Conservation (phyloP, 2,113 vertebrate genomes). For the Mus pahari region DNA sequence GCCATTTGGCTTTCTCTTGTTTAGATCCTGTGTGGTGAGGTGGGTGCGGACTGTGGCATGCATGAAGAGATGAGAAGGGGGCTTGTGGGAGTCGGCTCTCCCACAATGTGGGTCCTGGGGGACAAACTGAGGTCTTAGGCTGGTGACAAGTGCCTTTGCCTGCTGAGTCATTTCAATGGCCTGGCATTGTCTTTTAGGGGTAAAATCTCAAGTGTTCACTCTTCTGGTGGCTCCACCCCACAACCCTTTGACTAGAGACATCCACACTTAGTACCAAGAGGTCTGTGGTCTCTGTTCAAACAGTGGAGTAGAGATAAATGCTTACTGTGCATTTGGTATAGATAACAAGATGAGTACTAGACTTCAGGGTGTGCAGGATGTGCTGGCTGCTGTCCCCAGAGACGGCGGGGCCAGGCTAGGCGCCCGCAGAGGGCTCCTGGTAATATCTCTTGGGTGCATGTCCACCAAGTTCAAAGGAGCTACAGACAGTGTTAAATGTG, state of each 20-base stretch:
- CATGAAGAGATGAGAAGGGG: background rate
- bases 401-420: too few relatives aligned
- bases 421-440: background rate
- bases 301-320: background rate
- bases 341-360: background rate
- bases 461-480: background rate
- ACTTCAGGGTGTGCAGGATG: accelerated
- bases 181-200: background rate
- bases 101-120: background rate
- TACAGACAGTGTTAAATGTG: background rate
- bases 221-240: too few relatives aligned
- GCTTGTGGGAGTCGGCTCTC: background rate
- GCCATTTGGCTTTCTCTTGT: accelerated
- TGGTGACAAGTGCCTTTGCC: background rate
- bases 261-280: background rate
- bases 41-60: background rate
- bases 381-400: background rate
- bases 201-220: background rate
- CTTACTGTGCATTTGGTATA: background rate
- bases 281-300: background rate
- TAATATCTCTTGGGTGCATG: background rate
- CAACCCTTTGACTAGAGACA: accelerated
- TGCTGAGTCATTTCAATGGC: background rate
- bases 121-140: too few relatives aligned
- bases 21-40: background rate